Evolutionary conservation across 2,888 invertebrate species (phyloP), one percentile per base, ranked within the genome.

Genomic region (Pseudeuparius sepicola): DNA sequence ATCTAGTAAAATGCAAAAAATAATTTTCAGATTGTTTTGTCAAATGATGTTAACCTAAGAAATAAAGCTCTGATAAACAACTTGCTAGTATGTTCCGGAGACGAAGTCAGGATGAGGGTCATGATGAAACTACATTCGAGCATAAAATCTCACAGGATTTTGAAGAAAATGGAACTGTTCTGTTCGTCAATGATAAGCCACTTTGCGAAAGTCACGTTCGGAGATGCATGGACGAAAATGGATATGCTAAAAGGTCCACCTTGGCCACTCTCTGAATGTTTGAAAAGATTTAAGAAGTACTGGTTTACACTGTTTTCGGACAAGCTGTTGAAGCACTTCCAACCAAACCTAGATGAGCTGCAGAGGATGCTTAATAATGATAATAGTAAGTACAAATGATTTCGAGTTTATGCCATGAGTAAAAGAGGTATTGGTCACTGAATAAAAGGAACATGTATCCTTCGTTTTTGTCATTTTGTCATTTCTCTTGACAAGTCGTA

Each of bases 291-390:
- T 44, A 61, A 68, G 34, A 69, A 68, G 50, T 74, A 75, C 53
- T 76, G 75, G 75, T 54, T 65, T 5, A 66, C 71, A 0, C 70
- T 75, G 7, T 75, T 76, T 61, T 61, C 56, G 39, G 66, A 68
- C 1, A 42, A 45, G 18, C 34, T 61, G 14, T 48, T 58, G 37
- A 61, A 60, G 39, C 59, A 60, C 15, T 56, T 48, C 37, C 40
- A 43, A 14, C 54, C 50, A 34, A 43, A 49, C 10, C 41, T 59
- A 9, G 50, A 57, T 7, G 48, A 55, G 36, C 46, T 57, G 13
- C 35, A 45, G 12, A 26, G 36, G 14, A 37, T 52, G 36, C 28
- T 56, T 11, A 41, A 41, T 10, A 40, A 31, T n/a, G 35, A 44
- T 30, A 43, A 35, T 42, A 43, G 54, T 55, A 42, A 44, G 46